phyloP scores from a whole-genome alignment of 1,140 invertebrate species.

The Nixonia krombeini region DNA sequence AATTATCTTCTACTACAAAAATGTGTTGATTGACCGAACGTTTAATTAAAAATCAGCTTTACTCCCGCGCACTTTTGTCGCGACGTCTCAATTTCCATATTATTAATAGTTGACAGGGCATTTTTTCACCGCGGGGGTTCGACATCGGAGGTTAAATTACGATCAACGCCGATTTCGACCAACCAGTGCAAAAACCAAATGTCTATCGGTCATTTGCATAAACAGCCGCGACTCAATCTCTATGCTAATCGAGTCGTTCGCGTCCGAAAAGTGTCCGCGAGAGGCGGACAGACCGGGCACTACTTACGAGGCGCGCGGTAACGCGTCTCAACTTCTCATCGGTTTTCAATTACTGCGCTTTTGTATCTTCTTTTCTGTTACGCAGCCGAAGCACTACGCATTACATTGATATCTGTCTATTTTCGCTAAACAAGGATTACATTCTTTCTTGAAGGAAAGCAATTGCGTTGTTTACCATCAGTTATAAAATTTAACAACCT shows the following conservation, averaged over 20 bases:
- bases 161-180: conserved; percentile 42
- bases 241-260: conserved; percentile 69
- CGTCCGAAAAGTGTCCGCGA: conserved; percentile 58
- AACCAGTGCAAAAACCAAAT: conserved; percentile 34
- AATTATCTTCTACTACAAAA: too few species aligned
- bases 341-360: conserved; percentile 54
- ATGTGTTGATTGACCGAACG: too few species aligned
- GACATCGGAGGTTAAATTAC: conserved; percentile 32
- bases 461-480: neutral
- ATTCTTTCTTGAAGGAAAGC: neutral
- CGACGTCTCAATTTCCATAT: too few species aligned
- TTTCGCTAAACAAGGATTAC: neutral
- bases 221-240: conserved; percentile 70
- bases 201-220: conserved; percentile 63
- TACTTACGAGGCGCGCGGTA: conserved; percentile 18
- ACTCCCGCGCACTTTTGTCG: too few species aligned
- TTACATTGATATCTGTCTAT: neutral
- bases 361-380: conserved; percentile 16
- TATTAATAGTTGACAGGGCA: too few species aligned
- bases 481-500: too few species aligned
- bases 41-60: too few species aligned
- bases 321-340: too few species aligned
- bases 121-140: conserved; percentile 3
- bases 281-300: conserved; percentile 20
- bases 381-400: conserved; percentile 8